Evolutionary conservation across 1,140 invertebrate species (phyloP).

Genomic region (Platyura marginata): DNA sequence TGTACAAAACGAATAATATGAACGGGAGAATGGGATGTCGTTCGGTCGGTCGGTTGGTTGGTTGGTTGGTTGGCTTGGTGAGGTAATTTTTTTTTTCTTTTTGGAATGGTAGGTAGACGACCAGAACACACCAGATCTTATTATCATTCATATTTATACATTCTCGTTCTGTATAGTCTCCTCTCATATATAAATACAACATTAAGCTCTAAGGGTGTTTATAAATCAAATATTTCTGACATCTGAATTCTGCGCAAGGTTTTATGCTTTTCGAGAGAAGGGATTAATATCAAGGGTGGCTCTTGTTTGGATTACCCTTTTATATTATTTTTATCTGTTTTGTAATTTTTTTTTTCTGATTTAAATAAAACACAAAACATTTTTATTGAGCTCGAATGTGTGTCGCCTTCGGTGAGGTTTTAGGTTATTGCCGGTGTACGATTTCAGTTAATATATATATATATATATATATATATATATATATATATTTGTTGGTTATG

Average conservation of each 20-base stretch:
- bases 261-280: neutral
- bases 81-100: no score
- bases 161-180: neutral
- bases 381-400: no score
- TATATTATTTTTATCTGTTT: neutral
- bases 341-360: neutral
- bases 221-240: conserved; percentile 4
- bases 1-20: neutral
- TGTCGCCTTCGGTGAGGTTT: no score
- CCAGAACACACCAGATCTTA: neutral
- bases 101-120: no score
- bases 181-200: neutral
- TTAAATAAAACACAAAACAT: no score
- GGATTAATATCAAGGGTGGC: neutral
- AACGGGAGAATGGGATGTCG: no score
- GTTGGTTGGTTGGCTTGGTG: no score
- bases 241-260: conserved; percentile 3
- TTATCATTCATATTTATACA: neutral
- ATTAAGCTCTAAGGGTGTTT: conserved; percentile 1
- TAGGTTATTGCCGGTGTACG: no score
- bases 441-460: no score
- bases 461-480: no score
- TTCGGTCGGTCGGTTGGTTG: no score
- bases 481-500: no score
- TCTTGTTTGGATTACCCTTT: neutral